Conservation (phyloP, 2,797 vertebrate genomes). For the Fistularia commersonii region DNA sequence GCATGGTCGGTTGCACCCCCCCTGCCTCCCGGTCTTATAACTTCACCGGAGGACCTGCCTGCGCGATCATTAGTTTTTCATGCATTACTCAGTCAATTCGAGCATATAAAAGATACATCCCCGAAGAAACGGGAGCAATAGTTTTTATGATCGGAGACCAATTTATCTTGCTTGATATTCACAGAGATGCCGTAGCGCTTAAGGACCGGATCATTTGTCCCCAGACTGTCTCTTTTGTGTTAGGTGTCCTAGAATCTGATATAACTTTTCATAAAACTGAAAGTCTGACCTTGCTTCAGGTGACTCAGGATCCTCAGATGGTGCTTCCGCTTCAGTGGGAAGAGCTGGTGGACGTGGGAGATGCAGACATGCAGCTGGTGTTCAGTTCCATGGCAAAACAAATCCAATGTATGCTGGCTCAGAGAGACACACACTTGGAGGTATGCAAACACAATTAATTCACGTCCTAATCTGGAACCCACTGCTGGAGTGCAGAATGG, state of each 20-base stretch:
- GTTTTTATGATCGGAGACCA: conserved; percentile 1
- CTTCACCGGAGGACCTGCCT: conserved; percentile 34
- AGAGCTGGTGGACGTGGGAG: conserved; percentile 71
- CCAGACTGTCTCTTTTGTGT: conserved; percentile 28
- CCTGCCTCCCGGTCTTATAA: conserved; percentile 35
- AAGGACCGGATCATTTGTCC: conserved; percentile 18
- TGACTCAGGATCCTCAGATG: conserved; percentile 82
- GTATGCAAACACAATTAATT: conserved; percentile 45
- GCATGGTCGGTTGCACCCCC: conserved; percentile 39
- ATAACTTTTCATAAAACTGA: conserved; percentile 28
- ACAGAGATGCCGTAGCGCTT: neutral
- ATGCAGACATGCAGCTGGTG: conserved; percentile 71
- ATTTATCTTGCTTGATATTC: conserved; percentile 29
- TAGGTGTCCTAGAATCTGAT: conserved; percentile 10
- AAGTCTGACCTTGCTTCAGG: conserved; percentile 62
- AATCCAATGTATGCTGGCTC: conserved; percentile 76
- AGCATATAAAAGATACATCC: conserved; percentile 4
- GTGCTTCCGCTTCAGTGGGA: conserved; percentile 82
- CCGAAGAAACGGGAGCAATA: conserved; percentile 7
- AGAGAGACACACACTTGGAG: conserved; percentile 83
- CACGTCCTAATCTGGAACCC: neutral
- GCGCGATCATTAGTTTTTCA: conserved; percentile 52
- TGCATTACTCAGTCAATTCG: conserved; percentile 33
- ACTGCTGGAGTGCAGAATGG: too few relatives aligned
- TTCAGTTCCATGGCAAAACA: conserved; percentile 76